Evolutionary conservation across 2,113 vertebrate species (phyloP), one percentile per base, ranked within the genome.

Genomic region (Rhegmatorhina hoffmannsi): DNA sequence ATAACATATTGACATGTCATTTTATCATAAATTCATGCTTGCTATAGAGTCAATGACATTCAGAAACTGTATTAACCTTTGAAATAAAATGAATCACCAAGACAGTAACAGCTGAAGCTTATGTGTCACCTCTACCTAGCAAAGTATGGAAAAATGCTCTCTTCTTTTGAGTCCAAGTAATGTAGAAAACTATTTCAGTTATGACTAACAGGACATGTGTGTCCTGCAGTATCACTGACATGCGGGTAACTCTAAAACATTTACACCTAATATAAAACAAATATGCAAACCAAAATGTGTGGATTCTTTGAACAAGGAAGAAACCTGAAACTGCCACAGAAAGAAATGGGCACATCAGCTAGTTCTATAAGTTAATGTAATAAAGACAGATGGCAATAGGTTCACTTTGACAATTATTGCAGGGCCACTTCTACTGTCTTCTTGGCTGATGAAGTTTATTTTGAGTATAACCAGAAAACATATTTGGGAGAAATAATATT

Each of bases 31-130:
- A 83, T 92, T 94, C 4, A 1, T 78, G 58, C 38, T 73, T 80
- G 12, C 34, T 87, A 44, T 44, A 58, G 59, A 92, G 76, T 77
- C 75, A 79, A 70, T 80, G 81, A 85, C 67, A 83, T 88, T 87
- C 58, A 94, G 68, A 95, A 96, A 73, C 24, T 77, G 38, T 56
- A 84, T 90, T 92, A 96, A 91, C 47, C 93, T 63, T 89, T 93
- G 18, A 12, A 94, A 89, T 77, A 46, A 80, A 76, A 34, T 93
- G 55, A 95, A 58, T 82, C 33, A 44, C 68, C 52, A 89, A 95
- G 52, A 33, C 52, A 95, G n/a, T 73, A 94, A 58, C 34, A 91
- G 43, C 63, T 84, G 63, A 91, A 55, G 13, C 60, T 70, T 60
- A 83, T 31, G 43, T 66, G 63, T 75, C 17, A 55, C 34, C 26